phyloP scores from a whole-genome alignment of 2,113 vertebrate species.

The Cebidichthys violaceus region DNA sequence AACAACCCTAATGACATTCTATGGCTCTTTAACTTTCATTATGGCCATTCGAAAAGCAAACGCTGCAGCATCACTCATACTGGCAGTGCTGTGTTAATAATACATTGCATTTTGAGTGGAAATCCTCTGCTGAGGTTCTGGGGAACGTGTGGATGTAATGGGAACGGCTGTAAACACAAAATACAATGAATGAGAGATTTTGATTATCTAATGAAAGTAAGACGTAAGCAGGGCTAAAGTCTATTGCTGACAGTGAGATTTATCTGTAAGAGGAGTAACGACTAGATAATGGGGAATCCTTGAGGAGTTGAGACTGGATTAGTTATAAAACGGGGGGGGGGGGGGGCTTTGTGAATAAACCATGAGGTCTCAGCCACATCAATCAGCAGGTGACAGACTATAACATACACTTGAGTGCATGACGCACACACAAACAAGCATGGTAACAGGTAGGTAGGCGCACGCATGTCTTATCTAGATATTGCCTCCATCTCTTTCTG shows the following conservation, averaged over 20 bases:
- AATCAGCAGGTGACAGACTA: conserved; percentile 42
- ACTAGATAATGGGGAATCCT: conserved; percentile 16
- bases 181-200: not conserved
- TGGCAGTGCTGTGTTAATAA: conserved; percentile 35
- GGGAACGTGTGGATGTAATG: conserved; percentile 2
- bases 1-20: not conserved
- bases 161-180: conserved; percentile 2
- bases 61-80: conserved; percentile 10
- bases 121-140: conserved; percentile 8
- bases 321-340: not conserved
- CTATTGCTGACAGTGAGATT: conserved; percentile 19
- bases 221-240: conserved; percentile 7
- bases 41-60: not conserved
- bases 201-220: conserved; percentile 25
- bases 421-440: not conserved
- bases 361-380: conserved; percentile 39
- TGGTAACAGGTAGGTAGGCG: not conserved
- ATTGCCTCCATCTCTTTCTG: not conserved
- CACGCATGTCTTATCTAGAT: not conserved
- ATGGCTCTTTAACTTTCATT: not conserved
- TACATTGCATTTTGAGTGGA: conserved; percentile 20
- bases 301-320: conserved; percentile 38
- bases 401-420: not conserved
- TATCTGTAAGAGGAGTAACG: conserved; percentile 1
- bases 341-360: conserved; percentile 56